Evolutionary conservation across 2,888 invertebrate species (phyloP).

Genomic region (Tenodera sinensis): DNA sequence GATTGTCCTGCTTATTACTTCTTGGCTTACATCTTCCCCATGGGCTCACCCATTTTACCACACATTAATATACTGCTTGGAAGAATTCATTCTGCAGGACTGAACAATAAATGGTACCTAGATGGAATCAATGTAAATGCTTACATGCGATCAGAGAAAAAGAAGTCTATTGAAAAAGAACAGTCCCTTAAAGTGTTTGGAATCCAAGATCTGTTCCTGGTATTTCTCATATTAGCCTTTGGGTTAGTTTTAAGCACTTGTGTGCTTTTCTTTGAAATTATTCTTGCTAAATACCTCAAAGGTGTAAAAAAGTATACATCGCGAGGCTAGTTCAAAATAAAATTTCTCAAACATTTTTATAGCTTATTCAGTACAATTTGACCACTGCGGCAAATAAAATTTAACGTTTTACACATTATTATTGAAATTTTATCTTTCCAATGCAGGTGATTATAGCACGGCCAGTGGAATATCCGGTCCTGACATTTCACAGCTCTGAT

Average conservation of each 20-base stretch:
- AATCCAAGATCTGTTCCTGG: neutral
- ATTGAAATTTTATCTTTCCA: no score
- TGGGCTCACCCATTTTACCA: conserved; percentile 44
- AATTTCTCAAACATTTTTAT: no score
- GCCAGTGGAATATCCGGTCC: no score
- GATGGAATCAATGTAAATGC: conserved; percentile 34
- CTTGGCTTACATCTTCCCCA: conserved; percentile 46
- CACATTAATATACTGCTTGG: conserved; percentile 42
- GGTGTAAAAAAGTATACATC: neutral
- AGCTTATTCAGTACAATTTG: no score
- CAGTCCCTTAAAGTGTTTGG: neutral
- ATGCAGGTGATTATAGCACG: no score
- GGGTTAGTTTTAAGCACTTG: neutral
- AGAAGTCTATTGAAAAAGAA: neutral
- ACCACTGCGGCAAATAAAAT: no score
- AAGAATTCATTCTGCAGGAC: conserved; percentile 43
- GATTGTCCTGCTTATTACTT: conserved; percentile 48
- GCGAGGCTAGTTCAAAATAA: no score
- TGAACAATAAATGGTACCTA: conserved; percentile 45
- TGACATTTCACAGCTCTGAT: no score
- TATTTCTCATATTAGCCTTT: neutral
- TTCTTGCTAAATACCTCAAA: neutral
- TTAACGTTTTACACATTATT: no score
- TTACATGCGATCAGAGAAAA: neutral
- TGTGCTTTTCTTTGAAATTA: neutral